Conservation (phyloP, 2,797 vertebrate species). For the Linurgus olivaceus region DNA sequence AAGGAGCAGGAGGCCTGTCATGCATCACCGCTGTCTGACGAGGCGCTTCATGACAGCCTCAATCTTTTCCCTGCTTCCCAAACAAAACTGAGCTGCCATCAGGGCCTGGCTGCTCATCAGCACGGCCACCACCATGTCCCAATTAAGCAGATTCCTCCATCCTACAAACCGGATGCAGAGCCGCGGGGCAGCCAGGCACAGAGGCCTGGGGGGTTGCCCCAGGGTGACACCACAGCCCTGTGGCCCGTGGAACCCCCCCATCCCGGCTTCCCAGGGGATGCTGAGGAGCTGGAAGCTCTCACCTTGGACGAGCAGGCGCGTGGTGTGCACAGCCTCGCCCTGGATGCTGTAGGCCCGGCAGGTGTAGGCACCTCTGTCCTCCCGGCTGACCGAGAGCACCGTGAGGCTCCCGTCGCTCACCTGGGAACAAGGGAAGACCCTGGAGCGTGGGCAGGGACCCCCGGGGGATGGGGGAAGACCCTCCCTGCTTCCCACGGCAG, state of each 20-base stretch:
- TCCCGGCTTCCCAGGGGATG: background rate
- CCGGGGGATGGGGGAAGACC: background rate
- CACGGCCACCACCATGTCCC: background rate
- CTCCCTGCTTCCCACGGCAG: background rate
- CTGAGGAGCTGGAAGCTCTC: background rate
- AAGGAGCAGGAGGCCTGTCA: slow-evolving; percentile 2
- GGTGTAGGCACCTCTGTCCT: slow-evolving; percentile 95
- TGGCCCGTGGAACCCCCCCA: rapidly evolving
- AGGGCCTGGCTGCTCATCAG: background rate
- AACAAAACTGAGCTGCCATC: background rate
- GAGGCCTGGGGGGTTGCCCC: rapidly evolving
- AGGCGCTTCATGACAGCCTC: slow-evolving; percentile 36
- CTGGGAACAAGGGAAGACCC: slow-evolving; percentile 58
- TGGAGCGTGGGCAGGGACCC: background rate
- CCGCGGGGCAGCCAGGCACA: background rate
- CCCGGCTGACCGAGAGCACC: slow-evolving; percentile 87
- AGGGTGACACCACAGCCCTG: rapidly evolving
- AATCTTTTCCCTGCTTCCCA: background rate
- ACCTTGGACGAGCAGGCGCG: slow-evolving; percentile 98
- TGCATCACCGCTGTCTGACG: background rate
- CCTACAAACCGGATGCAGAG: background rate
- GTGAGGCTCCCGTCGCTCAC: slow-evolving; percentile 93
- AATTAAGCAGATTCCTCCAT: background rate
- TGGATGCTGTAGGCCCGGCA: slow-evolving; percentile 97
- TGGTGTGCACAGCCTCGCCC: slow-evolving; percentile 95